Conservation (phyloP, 92 coral and sea anemone species). For the Scolanthus callimorphus region DNA sequence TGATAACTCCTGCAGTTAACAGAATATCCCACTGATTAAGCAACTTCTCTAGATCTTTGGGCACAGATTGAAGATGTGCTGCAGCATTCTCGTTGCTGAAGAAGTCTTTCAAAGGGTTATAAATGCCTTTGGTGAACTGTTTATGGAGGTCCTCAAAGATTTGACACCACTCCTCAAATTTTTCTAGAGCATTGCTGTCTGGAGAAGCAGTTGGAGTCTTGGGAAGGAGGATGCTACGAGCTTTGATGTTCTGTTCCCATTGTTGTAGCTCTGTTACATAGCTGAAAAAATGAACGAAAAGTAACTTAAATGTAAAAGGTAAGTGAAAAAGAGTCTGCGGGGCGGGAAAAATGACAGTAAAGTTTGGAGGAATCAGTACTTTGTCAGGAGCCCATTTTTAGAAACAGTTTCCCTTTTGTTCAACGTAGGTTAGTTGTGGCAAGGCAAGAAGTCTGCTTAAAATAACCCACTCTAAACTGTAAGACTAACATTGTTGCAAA, state of each 20-base stretch:
- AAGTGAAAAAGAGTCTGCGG: background rate
- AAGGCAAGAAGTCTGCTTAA: no score
- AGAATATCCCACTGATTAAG: constrained; percentile 67
- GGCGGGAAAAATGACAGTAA: no score
- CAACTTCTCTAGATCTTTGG: constrained; percentile 67
- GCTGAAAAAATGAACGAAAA: constrained; percentile 22
- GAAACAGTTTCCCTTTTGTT: no score
- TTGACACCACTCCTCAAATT: constrained; percentile 76
- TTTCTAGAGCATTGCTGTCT: constrained; percentile 63
- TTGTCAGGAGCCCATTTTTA: no score
- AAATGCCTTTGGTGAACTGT: constrained; percentile 56
- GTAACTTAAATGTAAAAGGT: background rate
- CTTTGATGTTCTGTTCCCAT: constrained; percentile 80
- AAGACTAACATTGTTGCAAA: no score
- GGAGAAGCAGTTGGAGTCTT: constrained; percentile 60
- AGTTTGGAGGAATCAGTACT: background rate
- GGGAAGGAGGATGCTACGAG: constrained; percentile 61
- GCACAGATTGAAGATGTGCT: constrained; percentile 49
- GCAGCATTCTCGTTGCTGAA: constrained; percentile 49
- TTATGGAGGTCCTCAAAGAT: constrained; percentile 56
- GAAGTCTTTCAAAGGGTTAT: constrained; percentile 74
- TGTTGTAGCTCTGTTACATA: constrained; percentile 75
- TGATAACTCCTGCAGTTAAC: constrained; percentile 71
- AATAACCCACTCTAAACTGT: no score
- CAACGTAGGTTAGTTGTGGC: no score